Base-by-base conservation (phyloP, 1,140 invertebrate species). In the Polypedilum vanderplanki region DNA sequence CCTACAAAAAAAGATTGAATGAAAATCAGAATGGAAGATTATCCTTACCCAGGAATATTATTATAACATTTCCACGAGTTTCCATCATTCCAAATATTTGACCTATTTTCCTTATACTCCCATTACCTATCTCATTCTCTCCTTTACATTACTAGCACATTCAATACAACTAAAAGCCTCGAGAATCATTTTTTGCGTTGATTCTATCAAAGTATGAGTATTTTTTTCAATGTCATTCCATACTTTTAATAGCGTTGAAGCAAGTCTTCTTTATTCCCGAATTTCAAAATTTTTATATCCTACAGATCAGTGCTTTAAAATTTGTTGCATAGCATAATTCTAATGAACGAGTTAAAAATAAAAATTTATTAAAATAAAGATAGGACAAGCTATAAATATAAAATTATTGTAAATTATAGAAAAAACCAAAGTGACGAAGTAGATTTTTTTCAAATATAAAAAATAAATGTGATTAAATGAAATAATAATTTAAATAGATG, bases 61-160 rank as follows among this genome's bases (percentile, higher is more conserved):
- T 57, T 8, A 57, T 33, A 3, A 15, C 46, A 57, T 57, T 57
- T 57, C 46, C 46, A 57, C 10, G n/a, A 15, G 46, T 70, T 70
- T 70, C 65, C 65, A 70, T 70, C n/a, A 70, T 70, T 70, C 65
- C 65, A 70, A 70, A 70, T 18, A 18, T 70, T 70, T 70, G 65
- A 70, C 65, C 65, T 70, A 70, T 70, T 70, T 70, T 70, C 17
- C 65, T 70, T 22, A 22, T 18, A 70, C 18, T 70, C 65, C 65
- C 65, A 70, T 70, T 70, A 20, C 20, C 20, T 70, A 22, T 70
- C 65, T 70, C 65, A 22, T 22, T 70, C 65, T 70, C 17, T 70
- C 65, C 9, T 20, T 70, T 70, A 70, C 65, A 70, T 70, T 22
- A 18, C 20, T 70, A 20, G 17, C 9, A 20, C 15, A 70, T 70